phyloP scores from a whole-genome alignment of 2,797 vertebrate genomes.

The Craterocephalus amniculus region DNA sequence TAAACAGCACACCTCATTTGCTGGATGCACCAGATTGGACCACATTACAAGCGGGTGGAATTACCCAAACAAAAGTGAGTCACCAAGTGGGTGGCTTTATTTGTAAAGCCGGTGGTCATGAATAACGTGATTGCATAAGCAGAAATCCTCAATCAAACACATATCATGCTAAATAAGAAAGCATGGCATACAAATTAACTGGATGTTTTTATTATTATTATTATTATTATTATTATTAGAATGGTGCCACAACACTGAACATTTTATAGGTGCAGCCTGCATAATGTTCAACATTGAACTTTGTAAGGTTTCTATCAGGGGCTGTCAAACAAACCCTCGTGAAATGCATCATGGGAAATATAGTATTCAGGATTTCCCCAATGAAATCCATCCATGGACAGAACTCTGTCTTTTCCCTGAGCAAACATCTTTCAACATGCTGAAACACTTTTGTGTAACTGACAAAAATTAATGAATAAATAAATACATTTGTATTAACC shows the following conservation, averaged over 20 bases:
- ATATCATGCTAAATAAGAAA: neutral
- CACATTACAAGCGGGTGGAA: conserved; percentile 58
- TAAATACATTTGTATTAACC: no score
- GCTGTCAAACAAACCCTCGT: no score
- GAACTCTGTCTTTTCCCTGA: neutral
- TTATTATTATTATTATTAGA: no score
- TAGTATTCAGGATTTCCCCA: neutral
- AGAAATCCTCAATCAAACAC: conserved; percentile 47
- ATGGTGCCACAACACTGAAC: neutral
- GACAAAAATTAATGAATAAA: neutral
- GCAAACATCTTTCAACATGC: neutral
- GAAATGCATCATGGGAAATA: neutral
- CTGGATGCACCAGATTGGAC: conserved; percentile 8
- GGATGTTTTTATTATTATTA: no score
- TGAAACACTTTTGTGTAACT: neutral
- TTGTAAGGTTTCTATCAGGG: no score
- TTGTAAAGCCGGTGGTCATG: conserved; percentile 8
- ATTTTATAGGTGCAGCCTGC: neutral
- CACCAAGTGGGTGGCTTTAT: conserved; percentile 48
- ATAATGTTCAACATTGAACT: no score
- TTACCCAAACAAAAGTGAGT: conserved; percentile 49
- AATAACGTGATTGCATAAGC: conserved; percentile 51
- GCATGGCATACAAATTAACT: no score
- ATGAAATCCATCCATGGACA: no score
- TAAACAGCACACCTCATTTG: conserved; percentile 5